These are phyloP conservation scores for Callipepla squamata DNA, from an alignment of 2,113 vertebrate species.

Conservation along the genomic window DNA sequence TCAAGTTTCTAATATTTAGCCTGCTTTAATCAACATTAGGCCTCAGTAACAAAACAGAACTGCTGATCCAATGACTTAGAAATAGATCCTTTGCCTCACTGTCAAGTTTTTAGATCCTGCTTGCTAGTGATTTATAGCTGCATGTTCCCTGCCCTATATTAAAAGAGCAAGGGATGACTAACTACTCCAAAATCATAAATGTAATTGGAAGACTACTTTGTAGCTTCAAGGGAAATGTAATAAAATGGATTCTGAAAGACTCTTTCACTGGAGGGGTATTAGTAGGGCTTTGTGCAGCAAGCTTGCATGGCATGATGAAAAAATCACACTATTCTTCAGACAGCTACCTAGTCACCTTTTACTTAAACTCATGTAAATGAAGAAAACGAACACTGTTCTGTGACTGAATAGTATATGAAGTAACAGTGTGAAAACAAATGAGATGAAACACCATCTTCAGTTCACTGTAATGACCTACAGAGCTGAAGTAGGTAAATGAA, in stretches of 20 bases:
- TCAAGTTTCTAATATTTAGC: not conserved
- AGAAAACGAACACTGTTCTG: not conserved
- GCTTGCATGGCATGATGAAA: not conserved
- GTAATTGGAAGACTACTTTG: not conserved
- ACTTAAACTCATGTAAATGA: not conserved
- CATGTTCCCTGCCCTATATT: not conserved
- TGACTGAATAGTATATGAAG: not conserved
- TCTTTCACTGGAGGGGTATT: not conserved
- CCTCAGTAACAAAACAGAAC: not conserved
- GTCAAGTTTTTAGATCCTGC: not conserved
- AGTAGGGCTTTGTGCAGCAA: not conserved
- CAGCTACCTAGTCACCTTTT: not conserved
- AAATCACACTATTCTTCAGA: not conserved
- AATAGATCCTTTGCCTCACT: not conserved
- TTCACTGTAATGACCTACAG: constrained; percentile 1
- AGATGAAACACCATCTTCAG: not conserved
- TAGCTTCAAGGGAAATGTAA: not conserved
- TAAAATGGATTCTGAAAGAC: not conserved
- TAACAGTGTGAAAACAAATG: not conserved
- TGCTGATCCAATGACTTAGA: not conserved
- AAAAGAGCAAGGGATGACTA: not conserved
- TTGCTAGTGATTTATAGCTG: constrained; percentile 5
- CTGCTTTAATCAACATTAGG: constrained; percentile 9
- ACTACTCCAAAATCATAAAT: not conserved
- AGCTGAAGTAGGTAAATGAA: not conserved